A percentile compares a stretch with the other conserved stretches of the same genome.
These are phyloP conservation scores for Xylocampa areola DNA, from an alignment of 2,888 invertebrate species.

Conservation along the genomic window DNA sequence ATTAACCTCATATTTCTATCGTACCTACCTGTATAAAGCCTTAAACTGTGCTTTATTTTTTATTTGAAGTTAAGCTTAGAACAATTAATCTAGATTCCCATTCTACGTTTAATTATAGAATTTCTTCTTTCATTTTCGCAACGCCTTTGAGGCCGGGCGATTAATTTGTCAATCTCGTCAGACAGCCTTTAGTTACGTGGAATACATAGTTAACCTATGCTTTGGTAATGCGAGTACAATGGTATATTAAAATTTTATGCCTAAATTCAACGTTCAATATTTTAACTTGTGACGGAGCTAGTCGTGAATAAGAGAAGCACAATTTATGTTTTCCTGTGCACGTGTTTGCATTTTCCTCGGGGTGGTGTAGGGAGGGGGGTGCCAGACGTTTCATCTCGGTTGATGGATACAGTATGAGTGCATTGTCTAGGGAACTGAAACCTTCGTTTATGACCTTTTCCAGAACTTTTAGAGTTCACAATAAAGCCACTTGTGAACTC, in stretches of 20 bases:
- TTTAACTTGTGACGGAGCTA: slow-evolving; percentile 10
- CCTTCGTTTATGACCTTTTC: slow-evolving; percentile 60
- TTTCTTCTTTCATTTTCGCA: slow-evolving; percentile 39
- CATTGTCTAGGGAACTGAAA: slow-evolving; percentile 73
- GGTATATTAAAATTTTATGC: slow-evolving; percentile 44
- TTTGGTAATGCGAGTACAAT: no score
- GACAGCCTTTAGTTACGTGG: slow-evolving; percentile 20
- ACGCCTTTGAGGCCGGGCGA: slow-evolving; percentile 31
- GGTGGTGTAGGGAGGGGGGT: slow-evolving; percentile 7
- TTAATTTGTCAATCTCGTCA: slow-evolving; percentile 51
- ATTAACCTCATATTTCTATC: background rate
- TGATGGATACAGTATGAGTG: slow-evolving; percentile 73
- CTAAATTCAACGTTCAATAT: slow-evolving; percentile 20
- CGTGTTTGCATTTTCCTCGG: slow-evolving; percentile 63
- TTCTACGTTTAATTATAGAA: slow-evolving; percentile 43
- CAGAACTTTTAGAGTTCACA: slow-evolving; percentile 52
- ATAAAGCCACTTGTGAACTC: slow-evolving; percentile 65
- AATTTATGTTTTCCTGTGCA: slow-evolving; percentile 67
- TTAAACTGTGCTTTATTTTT: slow-evolving; percentile 7
- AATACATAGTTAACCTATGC: no score
- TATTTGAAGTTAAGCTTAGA: slow-evolving; percentile 20
- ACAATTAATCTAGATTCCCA: slow-evolving; percentile 24
- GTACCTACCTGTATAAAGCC: background rate
- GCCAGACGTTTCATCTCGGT: slow-evolving; percentile 71
- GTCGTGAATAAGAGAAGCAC: slow-evolving; percentile 61